A percentile compares a stretch with the other conserved stretches of the same genome.
Conservation (phyloP, 2,797 vertebrate genomes). For the Hyperoplus immaculatus region DNA sequence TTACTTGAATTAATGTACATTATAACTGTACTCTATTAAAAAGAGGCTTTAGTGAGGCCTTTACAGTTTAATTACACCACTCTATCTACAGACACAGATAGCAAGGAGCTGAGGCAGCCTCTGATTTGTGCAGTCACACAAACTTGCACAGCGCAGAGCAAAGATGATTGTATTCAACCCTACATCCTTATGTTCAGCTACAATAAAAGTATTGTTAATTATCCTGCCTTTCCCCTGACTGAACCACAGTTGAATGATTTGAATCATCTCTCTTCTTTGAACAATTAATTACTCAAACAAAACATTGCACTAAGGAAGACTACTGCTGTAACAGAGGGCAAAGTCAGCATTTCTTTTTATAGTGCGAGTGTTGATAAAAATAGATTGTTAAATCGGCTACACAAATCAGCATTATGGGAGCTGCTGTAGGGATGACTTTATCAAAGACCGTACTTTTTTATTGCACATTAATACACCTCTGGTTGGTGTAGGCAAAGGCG, state of each 20-base stretch:
- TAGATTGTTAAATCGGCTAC: conserved; percentile 17
- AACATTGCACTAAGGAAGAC: neutral
- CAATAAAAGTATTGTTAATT: neutral
- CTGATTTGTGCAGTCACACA: neutral
- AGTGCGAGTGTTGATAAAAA: conserved; percentile 35
- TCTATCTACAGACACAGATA: conserved; percentile 9
- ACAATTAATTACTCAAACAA: neutral
- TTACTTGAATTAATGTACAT: too few relatives aligned
- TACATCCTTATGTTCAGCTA: neutral
- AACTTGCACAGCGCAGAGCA: neutral
- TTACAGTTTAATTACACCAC: conserved; percentile 33
- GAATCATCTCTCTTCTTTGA: neutral
- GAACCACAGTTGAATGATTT: too few relatives aligned
- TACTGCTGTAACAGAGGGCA: neutral
- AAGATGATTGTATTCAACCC: neutral
- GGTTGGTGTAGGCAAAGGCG: neutral
- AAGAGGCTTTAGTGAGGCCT: conserved; percentile 7
- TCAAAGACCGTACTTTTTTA: conserved; percentile 22
- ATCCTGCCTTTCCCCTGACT: neutral
- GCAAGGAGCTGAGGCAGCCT: neutral
- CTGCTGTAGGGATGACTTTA: conserved; percentile 36
- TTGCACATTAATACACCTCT: conserved; percentile 45
- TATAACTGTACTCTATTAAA: conserved; percentile 8
- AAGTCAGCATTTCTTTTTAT: conserved; percentile 1
- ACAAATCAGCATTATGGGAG: conserved; percentile 18